phyloP scores from a whole-genome alignment of 2,797 vertebrate genomes.

The Zenarchopterus dispar region DNA sequence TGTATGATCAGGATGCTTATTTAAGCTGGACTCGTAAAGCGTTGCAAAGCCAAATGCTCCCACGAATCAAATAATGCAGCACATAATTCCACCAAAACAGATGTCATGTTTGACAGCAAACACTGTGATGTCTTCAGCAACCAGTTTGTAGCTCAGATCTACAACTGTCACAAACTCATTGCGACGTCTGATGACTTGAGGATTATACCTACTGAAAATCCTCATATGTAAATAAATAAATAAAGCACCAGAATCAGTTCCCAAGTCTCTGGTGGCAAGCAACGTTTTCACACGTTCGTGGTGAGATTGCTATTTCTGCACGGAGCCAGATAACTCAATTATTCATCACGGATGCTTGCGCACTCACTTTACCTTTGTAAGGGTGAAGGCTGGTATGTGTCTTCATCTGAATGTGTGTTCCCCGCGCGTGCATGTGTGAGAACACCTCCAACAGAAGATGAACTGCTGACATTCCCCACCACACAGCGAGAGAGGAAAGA shows the following conservation, averaged over 20 bases:
- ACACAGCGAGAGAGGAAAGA: constrained; percentile 42
- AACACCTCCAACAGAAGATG: constrained; percentile 55
- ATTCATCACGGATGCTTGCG: constrained; percentile 76
- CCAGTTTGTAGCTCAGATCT: constrained; percentile 4
- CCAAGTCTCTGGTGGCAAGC: constrained; percentile 68
- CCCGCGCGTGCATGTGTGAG: constrained; percentile 16
- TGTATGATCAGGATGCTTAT: too few relatives aligned
- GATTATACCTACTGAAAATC: constrained; percentile 9
- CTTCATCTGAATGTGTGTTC: constrained; percentile 32
- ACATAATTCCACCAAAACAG: too few relatives aligned
- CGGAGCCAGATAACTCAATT: constrained; percentile 81
- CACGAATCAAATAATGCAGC: neutral
- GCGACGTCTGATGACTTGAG: constrained; percentile 3
- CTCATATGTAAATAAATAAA: constrained; percentile 1
- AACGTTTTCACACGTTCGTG: constrained; percentile 81
- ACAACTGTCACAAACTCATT: constrained; percentile 11
- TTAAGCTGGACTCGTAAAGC: too few relatives aligned
- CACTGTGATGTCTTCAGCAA: neutral
- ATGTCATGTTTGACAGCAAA: too few relatives aligned
- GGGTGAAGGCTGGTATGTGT: constrained; percentile 50
- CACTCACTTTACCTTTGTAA: constrained; percentile 78
- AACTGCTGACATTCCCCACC: constrained; percentile 67
- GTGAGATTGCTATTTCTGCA: constrained; percentile 83
- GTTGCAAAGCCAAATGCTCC: too few relatives aligned
- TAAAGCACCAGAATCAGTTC: constrained; percentile 37